Evolutionary conservation across 2,113 vertebrate genomes (phyloP).

Genomic region (Ammodytes dubius): DNA sequence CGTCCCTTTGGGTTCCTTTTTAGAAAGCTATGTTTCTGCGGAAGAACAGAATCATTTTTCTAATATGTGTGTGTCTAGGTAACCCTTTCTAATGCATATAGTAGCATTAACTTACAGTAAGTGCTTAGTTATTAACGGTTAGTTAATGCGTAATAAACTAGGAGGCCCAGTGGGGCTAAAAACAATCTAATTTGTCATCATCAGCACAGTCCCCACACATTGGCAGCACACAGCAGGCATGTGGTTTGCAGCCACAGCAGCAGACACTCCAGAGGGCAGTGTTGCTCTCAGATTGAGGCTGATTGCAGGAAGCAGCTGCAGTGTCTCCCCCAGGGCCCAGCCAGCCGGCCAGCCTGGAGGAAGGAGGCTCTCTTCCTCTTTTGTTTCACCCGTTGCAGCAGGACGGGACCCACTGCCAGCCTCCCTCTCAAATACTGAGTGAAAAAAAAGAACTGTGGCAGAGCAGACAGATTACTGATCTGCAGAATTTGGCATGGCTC

Average conservation of each 20-base stretch:
- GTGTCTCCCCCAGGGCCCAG: conserved; percentile 28
- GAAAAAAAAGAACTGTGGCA: conserved; percentile 17
- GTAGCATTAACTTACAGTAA: too few species aligned
- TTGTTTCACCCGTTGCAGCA: conserved; percentile 68
- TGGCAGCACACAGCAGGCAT: background rate
- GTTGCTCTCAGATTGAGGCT: conserved; percentile 50
- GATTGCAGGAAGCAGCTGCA: conserved; percentile 17
- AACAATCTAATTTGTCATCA: conserved; percentile 46
- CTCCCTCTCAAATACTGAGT: conserved; percentile 14
- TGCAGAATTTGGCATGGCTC: conserved; percentile 30
- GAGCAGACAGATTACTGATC: conserved; percentile 25
- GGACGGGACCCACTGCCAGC: conserved; percentile 45
- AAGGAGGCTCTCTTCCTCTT: conserved; percentile 50
- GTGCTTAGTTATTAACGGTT: too few species aligned
- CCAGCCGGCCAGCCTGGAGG: background rate
- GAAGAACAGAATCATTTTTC: background rate
- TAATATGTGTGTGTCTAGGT: background rate
- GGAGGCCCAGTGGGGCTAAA: conserved; percentile 14
- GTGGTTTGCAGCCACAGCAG: conserved; percentile 8
- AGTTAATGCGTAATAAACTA: background rate
- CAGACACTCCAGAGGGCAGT: conserved; percentile 79
- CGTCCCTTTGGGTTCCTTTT: conserved; percentile 1
- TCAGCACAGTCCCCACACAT: background rate
- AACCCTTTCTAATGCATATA: background rate
- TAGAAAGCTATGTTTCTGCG: too few species aligned